These are phyloP conservation scores for Julus scanicus DNA, from an alignment of 2,888 invertebrate species.

Conservation along the genomic window DNA sequence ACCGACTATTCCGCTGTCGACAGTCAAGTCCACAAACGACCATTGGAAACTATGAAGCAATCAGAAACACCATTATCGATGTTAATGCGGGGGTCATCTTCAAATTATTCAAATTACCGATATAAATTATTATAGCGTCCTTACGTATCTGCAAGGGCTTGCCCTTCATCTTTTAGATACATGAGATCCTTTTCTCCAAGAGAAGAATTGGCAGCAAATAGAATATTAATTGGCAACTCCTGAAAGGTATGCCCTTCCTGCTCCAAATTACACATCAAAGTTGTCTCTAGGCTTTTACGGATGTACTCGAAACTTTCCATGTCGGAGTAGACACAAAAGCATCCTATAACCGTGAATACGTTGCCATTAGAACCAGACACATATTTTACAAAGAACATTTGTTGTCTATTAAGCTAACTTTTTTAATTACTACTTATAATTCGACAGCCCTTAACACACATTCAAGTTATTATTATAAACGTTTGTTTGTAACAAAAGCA, in stretches of 20 bases:
- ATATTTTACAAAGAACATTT: background rate
- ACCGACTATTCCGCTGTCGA: constrained; percentile 65
- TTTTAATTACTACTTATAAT: background rate
- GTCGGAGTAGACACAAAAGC: constrained; percentile 79
- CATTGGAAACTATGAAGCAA: constrained; percentile 76
- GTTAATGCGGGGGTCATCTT: background rate
- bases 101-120: background rate
- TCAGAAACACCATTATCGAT: background rate
- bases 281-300: constrained; percentile 89
- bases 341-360: constrained; percentile 64
- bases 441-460: background rate
- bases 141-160: constrained; percentile 87
- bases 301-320: constrained; percentile 92
- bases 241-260: constrained; percentile 88
- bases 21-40: constrained; percentile 83
- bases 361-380: background rate
- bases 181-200: constrained; percentile 87
- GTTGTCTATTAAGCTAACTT: background rate
- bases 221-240: constrained; percentile 86
- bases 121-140: constrained; percentile 58
- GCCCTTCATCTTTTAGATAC: constrained; percentile 87
- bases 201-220: constrained; percentile 86
- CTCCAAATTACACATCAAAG: constrained; percentile 87
- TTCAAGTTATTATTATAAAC: background rate
- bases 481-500: background rate